Percentiles rank a stretch among this genome's conserved stretches.
Evolutionary conservation across 2,888 invertebrate genomes (phyloP).

Genomic region (Tigriopus californicus): DNA sequence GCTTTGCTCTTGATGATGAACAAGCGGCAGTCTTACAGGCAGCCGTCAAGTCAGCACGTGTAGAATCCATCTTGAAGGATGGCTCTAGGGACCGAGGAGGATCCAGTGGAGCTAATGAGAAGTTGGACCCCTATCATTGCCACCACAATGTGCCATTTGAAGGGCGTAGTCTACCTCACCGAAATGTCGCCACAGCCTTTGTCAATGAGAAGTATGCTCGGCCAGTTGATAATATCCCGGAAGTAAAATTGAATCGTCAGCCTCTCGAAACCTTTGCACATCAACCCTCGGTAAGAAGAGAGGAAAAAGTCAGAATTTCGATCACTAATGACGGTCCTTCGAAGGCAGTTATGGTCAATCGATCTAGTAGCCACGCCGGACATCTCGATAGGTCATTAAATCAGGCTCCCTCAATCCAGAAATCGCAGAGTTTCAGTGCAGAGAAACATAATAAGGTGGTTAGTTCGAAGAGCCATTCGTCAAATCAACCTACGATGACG

Average conservation of each 20-base stretch:
- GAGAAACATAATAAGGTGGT: neutral
- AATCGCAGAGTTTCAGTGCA: slow-evolving; percentile 6
- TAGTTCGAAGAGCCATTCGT: neutral
- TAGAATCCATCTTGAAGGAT: slow-evolving; percentile 6
- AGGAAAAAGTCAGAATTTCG: neutral
- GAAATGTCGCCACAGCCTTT: neutral
- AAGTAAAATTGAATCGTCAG: neutral
- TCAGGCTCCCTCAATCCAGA: neutral
- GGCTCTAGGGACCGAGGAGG: neutral
- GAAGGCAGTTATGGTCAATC: neutral
- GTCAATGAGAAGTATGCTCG: neutral
- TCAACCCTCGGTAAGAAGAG: neutral
- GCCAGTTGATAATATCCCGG: neutral
- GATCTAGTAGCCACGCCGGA: neutral
- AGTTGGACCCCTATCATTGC: neutral
- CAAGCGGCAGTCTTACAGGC: neutral
- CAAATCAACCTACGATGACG: neutral
- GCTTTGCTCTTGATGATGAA: slow-evolving; percentile 8
- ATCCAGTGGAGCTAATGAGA: too few relatives aligned
- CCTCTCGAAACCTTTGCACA: neutral
- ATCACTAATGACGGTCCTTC: neutral
- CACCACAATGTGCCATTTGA: neutral
- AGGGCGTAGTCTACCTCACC: neutral
- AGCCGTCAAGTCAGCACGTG: neutral
- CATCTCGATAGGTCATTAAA: neutral